Evolutionary conservation across 1,140 invertebrate species (phyloP).

Genomic region (Cydia splendana): DNA sequence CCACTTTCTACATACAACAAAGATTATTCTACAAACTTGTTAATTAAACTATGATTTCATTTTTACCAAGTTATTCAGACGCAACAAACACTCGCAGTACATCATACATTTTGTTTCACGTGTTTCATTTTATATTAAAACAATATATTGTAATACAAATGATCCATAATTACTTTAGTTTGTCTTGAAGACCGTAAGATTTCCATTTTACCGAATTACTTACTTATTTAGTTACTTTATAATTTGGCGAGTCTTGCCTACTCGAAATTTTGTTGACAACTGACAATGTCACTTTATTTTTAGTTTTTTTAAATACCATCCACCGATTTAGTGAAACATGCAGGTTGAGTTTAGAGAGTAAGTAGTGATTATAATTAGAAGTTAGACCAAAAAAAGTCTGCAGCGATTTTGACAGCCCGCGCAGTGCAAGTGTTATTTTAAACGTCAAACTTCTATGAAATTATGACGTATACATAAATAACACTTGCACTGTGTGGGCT

Average conservation of each 20-base stretch:
- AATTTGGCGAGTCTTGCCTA: neutral
- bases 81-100: neutral
- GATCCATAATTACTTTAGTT: slow-evolving; percentile 36
- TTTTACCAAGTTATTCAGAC: too few species aligned
- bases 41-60: too few species aligned
- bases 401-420: too few species aligned
- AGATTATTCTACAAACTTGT: too few species aligned
- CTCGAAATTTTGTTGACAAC: slow-evolving; percentile 35
- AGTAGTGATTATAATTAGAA: too few species aligned
- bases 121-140: slow-evolving; percentile 18
- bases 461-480: too few species aligned
- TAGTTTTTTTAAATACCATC: neutral
- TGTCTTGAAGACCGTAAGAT: slow-evolving; percentile 36
- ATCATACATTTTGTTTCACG: neutral
- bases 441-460: too few species aligned
- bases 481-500: too few species aligned
- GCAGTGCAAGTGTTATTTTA: too few species aligned
- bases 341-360: neutral
- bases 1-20: too few species aligned
- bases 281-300: slow-evolving; percentile 38
- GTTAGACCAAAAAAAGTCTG: too few species aligned
- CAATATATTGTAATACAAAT: slow-evolving; percentile 39
- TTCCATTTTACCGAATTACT: slow-evolving; percentile 42
- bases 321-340: neutral
- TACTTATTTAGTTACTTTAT: slow-evolving; percentile 32